These are phyloP conservation scores for Agonopterix subpropinquella DNA, from an alignment of 2,888 invertebrate genomes.

Conservation along the genomic window DNA sequence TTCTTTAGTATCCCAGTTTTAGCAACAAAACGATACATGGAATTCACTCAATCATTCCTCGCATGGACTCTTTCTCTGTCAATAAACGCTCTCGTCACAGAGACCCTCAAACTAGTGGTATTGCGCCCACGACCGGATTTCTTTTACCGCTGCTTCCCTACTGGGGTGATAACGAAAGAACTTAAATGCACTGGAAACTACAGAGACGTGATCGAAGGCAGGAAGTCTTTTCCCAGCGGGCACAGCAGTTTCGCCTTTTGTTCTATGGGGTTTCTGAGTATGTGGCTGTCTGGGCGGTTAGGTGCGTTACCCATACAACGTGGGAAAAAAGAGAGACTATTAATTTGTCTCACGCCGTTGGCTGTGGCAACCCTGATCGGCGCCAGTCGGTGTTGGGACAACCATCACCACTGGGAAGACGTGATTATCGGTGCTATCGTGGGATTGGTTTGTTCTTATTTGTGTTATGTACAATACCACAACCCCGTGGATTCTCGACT, in stretches of 20 bases:
- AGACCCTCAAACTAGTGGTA: constrained; percentile 75
- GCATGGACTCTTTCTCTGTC: constrained; percentile 77
- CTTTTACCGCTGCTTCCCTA: constrained; percentile 87
- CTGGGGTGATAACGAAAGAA: constrained; percentile 69
- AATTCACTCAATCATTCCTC: constrained; percentile 45
- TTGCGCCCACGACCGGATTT: constrained; percentile 89
- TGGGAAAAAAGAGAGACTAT: constrained; percentile 76
- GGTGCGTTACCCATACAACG: constrained; percentile 77
- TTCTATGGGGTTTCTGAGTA: constrained; percentile 81
- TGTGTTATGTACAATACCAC: constrained; percentile 83
- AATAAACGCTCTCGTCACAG: constrained; percentile 78
- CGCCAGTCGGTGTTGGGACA: constrained; percentile 86
- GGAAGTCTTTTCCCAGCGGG: constrained; percentile 92
- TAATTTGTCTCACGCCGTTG: constrained; percentile 77
- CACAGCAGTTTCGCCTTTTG: constrained; percentile 89
- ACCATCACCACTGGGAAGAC: constrained; percentile 94
- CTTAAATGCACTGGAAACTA: constrained; percentile 79
- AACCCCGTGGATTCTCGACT: constrained; percentile 47
- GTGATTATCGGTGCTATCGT: constrained; percentile 81
- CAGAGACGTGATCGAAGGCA: constrained; percentile 80
- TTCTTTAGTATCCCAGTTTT: constrained; percentile 59
- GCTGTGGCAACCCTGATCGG: constrained; percentile 78
- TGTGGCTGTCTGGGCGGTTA: constrained; percentile 83
- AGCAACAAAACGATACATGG: constrained; percentile 22
- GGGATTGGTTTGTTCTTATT: constrained; percentile 77